phyloP scores from a whole-genome alignment of 2,888 invertebrate genomes.

The Seira ritae region DNA sequence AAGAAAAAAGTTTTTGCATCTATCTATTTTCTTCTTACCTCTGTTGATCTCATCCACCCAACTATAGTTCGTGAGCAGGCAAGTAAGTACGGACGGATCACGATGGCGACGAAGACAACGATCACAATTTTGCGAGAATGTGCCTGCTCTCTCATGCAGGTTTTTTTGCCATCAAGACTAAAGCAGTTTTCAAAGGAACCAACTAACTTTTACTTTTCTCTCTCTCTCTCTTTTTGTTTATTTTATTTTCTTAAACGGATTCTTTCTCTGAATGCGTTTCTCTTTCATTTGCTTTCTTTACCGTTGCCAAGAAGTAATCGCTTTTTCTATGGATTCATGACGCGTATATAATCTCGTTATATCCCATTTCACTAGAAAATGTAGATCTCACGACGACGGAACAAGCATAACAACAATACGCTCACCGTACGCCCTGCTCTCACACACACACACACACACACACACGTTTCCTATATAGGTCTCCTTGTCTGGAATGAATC shows the following conservation, averaged over 20 bases:
- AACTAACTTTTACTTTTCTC: background rate
- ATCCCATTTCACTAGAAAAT: background rate
- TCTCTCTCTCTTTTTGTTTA: slow-evolving; percentile 3
- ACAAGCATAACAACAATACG: too few relatives aligned
- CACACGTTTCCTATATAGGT: background rate
- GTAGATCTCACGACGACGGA: too few relatives aligned
- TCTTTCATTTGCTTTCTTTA: background rate
- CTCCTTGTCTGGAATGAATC: background rate
- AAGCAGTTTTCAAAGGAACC: background rate
- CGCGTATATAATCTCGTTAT: slow-evolving; percentile 24
- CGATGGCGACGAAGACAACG: background rate
- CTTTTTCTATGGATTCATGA: slow-evolving; percentile 21
- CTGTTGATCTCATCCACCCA: background rate
- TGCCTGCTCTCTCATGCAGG: background rate
- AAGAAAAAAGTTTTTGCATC: background rate
- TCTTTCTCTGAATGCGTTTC: slow-evolving; percentile 9
- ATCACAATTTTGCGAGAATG: background rate
- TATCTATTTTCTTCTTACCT: background rate
- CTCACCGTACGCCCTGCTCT: too few relatives aligned
- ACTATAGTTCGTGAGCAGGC: background rate
- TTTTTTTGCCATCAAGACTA: background rate
- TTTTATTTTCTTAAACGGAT: slow-evolving; percentile 11
- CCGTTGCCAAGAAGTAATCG: slow-evolving; percentile 14
- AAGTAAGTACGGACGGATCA: background rate
- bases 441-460: background rate